Evolutionary conservation across 2,797 vertebrate genomes (phyloP).

Genomic region (Anomalospiza imberbis): DNA sequence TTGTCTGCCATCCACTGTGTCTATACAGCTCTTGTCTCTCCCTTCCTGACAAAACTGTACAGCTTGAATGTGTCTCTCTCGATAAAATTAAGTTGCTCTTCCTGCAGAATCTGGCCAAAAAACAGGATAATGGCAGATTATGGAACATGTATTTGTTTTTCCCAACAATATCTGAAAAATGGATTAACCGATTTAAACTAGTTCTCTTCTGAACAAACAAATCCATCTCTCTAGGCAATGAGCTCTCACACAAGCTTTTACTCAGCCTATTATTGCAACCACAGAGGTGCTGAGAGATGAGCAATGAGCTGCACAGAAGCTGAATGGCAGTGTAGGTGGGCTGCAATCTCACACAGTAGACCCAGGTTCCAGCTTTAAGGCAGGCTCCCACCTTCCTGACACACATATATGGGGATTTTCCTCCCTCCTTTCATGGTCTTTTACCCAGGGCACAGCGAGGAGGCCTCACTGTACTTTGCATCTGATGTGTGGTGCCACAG

Average conservation of each 20-base stretch:
- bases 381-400: neutral
- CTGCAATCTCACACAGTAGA: neutral
- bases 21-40: neutral
- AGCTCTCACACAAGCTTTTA: neutral
- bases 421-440: neutral
- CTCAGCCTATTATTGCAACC: neutral
- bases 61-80: neutral
- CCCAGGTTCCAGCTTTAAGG: neutral
- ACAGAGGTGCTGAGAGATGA: neutral
- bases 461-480: neutral
- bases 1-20: neutral
- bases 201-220: conserved; percentile 31
- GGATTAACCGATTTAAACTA: conserved; percentile 21
- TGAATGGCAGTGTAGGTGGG: neutral
- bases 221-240: neutral
- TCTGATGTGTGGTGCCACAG: neutral
- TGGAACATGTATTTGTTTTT: neutral
- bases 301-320: neutral
- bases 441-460: neutral
- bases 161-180: neutral
- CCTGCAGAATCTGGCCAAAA: neutral
- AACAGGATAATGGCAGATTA: neutral
- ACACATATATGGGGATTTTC: neutral
- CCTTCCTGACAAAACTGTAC: neutral
- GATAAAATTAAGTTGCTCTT: neutral